Evolutionary conservation across 2,797 vertebrate species (phyloP).

Genomic region (Clarias laeviceps): DNA sequence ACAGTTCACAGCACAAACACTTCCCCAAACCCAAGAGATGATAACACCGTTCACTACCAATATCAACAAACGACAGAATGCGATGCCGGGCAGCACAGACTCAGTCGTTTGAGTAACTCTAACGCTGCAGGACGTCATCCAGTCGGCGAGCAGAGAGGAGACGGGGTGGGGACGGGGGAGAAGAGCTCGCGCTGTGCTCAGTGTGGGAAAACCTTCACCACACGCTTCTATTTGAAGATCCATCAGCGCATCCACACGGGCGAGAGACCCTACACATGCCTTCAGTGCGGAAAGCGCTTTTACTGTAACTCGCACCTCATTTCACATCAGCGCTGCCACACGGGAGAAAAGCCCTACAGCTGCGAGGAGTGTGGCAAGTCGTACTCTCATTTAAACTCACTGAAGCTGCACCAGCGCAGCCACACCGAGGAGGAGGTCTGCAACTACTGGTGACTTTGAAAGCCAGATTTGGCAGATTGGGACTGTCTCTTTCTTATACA

Average conservation of each 20-base stretch:
- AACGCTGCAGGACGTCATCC: background rate
- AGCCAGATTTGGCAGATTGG: background rate
- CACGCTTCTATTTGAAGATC: slow-evolving; percentile 59
- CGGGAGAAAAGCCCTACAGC: slow-evolving; percentile 59
- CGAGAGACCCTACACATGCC: slow-evolving; percentile 56
- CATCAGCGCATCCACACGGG: slow-evolving; percentile 59
- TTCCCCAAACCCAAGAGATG: slow-evolving; percentile 33
- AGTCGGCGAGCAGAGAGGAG: slow-evolving; percentile 26
- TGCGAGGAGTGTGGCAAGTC: slow-evolving; percentile 59
- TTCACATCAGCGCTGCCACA: slow-evolving; percentile 59
- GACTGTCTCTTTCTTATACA: background rate
- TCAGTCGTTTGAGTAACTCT: background rate
- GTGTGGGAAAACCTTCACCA: slow-evolving; percentile 60
- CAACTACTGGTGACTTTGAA: slow-evolving; percentile 45
- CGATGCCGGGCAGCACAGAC: slow-evolving; percentile 20
- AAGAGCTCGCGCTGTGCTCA: slow-evolving; percentile 54
- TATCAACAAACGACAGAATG: slow-evolving; percentile 29
- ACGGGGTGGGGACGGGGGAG: slow-evolving; percentile 18
- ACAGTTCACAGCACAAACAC: slow-evolving; percentile 16
- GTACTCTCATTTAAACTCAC: slow-evolving; percentile 58
- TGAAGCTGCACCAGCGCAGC: slow-evolving; percentile 59
- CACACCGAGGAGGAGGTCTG: slow-evolving; percentile 52
- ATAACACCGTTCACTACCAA: slow-evolving; percentile 18
- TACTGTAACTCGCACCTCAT: slow-evolving; percentile 61
- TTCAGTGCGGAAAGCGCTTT: slow-evolving; percentile 57